Evolutionary conservation across 2,888 invertebrate genomes (phyloP), one percentile per base, ranked within the genome.

Genomic region (Urechis unicinctus): DNA sequence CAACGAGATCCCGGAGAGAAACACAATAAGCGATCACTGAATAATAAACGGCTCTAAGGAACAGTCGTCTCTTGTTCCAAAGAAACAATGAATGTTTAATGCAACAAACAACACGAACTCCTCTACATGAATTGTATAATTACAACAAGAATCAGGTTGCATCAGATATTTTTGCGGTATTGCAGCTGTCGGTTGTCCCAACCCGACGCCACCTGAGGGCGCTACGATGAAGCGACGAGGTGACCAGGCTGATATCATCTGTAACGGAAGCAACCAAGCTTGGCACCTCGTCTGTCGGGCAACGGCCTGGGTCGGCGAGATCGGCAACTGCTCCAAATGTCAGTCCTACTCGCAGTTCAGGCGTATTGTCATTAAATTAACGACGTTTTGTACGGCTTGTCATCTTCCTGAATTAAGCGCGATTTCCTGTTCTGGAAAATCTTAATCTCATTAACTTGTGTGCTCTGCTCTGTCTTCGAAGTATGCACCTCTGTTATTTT

Each of bases 251-350:
- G 49, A 54, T 29, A 31, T 54, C 31, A 13, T 44, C n/a, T 58
- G 58, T 26, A 58, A 58, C 45, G 55, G 47, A 30, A 52, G 51
- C 5, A 50, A 48, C 43, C 55, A 58, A 46, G 52, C 49, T 0
- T 62, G 60, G 60, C 58, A 61, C 26, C 60, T 62, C 24, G 53
- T 56, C 46, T 62, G 62, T 51, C 55, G 50, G 45, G 62, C 53
- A 21, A 56, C 58, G 42, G 42, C 44, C 22, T 62, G 62, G 62
- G 47, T 58, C 30, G 62, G 62, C 2, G 56, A 56, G 28, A 22
- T 54, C 22, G 60, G 62, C 36, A 59, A 62, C 56, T 62, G 62
- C 42, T 47, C 57, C 28, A 13, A 50, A 44, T 49, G 55, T 55
- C n/a, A 36, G n/a, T n/a, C n/a, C n/a, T n/a, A n/a, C n/a, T n/a